Evolutionary conservation across 2,797 vertebrate species (phyloP), one percentile per base, ranked within the genome.

Genomic region (Argentina silus): DNA sequence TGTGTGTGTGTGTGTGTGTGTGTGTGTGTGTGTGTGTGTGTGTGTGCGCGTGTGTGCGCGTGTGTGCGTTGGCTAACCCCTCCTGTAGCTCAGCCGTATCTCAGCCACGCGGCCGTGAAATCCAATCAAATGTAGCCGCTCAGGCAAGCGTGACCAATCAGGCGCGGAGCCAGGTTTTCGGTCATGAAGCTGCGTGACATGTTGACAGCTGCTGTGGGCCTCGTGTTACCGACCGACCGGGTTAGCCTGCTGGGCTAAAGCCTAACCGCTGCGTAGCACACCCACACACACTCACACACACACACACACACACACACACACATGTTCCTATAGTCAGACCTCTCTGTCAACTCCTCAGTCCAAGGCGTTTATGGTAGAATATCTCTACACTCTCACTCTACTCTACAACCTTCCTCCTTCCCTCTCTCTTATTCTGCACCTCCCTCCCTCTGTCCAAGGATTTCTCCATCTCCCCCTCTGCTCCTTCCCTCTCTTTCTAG

Each of bases 51-150:
- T 23, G 69, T 60, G 15, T 47, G 55, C 21, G 42, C n/a, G 44
- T 57, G 69, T 51, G 8, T 75, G 42, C 47, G 42, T 48, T 36
- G 27, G 27, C 27, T 36, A 36, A 36, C 27, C 27, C 27, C 27
- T 36, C n/a, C n/a, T n/a, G n/a, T 36, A 36, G n/a, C n/a, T n/a
- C n/a, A n/a, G n/a, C 27, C 27, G 27, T 36, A 4, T 36, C 27
- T 36, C 27, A 36, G 27, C 27, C 27, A 36, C 27, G 1, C 10
- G 19, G 43, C 43, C 14, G 11, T 61, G 14, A 44, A 64, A 72
- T 72, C 60, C 70, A 72, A 51, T 72, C 61, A 72, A 43, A 63
- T 53, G 50, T 72, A 21, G 62, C 23, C 27, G 48, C 48, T 42
- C 70, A 36, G 6, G 27, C 60, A 9, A 42, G 9, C 11, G 17